Percentiles rank a stretch among this genome's conserved stretches.
Evolutionary conservation across 1,140 invertebrate species (phyloP).

Genomic region (Zophobas atratus): DNA sequence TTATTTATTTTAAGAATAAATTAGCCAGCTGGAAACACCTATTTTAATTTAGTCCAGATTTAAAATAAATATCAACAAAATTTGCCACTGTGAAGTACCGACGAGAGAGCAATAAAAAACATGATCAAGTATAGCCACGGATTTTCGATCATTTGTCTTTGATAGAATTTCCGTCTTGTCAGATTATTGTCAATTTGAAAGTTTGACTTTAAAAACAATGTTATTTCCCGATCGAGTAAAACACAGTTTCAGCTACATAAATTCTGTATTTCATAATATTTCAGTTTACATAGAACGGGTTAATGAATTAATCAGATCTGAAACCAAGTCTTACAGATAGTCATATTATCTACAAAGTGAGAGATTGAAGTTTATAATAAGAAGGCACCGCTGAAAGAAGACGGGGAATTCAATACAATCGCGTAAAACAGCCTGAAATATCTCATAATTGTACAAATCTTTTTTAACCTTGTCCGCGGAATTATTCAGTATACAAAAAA

Average conservation of each 20-base stretch:
- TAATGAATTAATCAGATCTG: slow-evolving; percentile 46
- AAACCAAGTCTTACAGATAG: slow-evolving; percentile 45
- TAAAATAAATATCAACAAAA: too few species aligned
- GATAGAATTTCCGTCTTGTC: too few species aligned
- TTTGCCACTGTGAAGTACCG: too few species aligned
- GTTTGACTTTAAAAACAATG: not conserved
- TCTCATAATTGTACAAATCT: slow-evolving; percentile 41
- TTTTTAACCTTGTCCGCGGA: slow-evolving; percentile 21
- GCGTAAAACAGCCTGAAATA: slow-evolving; percentile 56
- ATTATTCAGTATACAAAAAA: not conserved
- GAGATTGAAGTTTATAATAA: slow-evolving; percentile 65
- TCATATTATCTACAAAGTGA: slow-evolving; percentile 62
- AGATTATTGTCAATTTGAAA: too few species aligned
- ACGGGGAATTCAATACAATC: slow-evolving; percentile 63
- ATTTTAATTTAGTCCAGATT: too few species aligned
- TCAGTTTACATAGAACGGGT: slow-evolving; percentile 61
- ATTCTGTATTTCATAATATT: slow-evolving; percentile 61
- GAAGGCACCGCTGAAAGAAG: slow-evolving; percentile 69
- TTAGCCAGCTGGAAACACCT: too few species aligned
- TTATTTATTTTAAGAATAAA: too few species aligned
- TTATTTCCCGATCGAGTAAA: slow-evolving; percentile 13
- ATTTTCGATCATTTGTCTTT: too few species aligned
- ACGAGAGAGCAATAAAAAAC: too few species aligned
- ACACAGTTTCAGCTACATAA: slow-evolving; percentile 56
- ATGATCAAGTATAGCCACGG: too few species aligned